A percentile compares a stretch with the other conserved stretches of the same genome.
phyloP scores from a whole-genome alignment of 2,888 invertebrate genomes.

The Anthrax anthrax region DNA sequence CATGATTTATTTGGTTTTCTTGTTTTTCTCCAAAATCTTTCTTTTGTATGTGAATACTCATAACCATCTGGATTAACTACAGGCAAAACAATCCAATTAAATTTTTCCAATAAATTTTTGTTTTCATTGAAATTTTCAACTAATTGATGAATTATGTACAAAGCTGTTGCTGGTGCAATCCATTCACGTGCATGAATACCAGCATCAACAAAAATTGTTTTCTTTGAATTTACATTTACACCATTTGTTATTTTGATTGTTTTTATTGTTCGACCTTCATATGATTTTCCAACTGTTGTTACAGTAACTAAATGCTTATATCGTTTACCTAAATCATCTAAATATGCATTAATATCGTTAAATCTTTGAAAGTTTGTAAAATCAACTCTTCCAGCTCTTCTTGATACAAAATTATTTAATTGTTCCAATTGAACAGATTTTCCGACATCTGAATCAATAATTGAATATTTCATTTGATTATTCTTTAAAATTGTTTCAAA shows the following conservation, averaged over 20 bases:
- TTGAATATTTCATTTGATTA: constrained; percentile 16
- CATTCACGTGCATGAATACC: constrained; percentile 54
- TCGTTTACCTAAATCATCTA: constrained; percentile 33
- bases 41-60: constrained; percentile 37
- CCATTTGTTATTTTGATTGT: constrained; percentile 44
- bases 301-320: constrained; percentile 40
- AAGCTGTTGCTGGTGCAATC: constrained; percentile 45
- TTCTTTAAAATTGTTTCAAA: constrained; percentile 19
- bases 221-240: constrained; percentile 35
- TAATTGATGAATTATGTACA: constrained; percentile 44
- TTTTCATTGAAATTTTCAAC: constrained; percentile 35
- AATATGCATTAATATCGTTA: constrained; percentile 37
- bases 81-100: constrained; percentile 52
- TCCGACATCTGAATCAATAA: constrained; percentile 22
- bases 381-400: constrained; percentile 9
- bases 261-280: constrained; percentile 44
- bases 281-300: constrained; percentile 43
- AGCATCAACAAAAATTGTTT: constrained; percentile 39
- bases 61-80: constrained; percentile 60
- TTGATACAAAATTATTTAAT: background rate
- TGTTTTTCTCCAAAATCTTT: constrained; percentile 52
- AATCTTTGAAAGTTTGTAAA: constrained; percentile 22
- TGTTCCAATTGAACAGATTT: constrained; percentile 14
- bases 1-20: constrained; percentile 41
- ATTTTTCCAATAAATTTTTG: constrained; percentile 37